A percentile compares a stretch with the other conserved stretches of the same genome.
phyloP scores from a whole-genome alignment of 2,888 invertebrate genomes.

The Hermodice carunculata region DNA sequence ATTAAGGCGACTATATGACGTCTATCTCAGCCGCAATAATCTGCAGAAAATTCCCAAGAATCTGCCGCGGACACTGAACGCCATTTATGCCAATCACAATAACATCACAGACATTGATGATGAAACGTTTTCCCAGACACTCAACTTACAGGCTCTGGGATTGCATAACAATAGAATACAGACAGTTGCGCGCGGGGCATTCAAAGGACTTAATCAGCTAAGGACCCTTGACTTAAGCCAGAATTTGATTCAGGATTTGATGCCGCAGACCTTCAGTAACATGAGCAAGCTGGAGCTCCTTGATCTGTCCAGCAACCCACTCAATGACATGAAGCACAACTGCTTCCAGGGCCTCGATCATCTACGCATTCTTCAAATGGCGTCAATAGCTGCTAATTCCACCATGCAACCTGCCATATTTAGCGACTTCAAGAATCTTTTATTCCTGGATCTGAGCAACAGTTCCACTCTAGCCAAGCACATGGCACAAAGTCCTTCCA shows the following conservation, averaged over 20 bases:
- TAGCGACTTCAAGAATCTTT: constrained; percentile 37
- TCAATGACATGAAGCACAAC: constrained; percentile 26
- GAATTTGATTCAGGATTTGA: constrained; percentile 29
- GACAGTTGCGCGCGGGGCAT: constrained; percentile 26
- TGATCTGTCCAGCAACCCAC: constrained; percentile 46
- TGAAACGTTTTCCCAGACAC: constrained; percentile 21
- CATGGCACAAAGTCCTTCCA: constrained; percentile 19
- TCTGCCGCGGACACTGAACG: constrained; percentile 30
- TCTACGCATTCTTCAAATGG: constrained; percentile 40
- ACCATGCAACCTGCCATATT: constrained; percentile 18
- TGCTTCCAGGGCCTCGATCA: constrained; percentile 35
- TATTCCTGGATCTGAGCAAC: constrained; percentile 47
- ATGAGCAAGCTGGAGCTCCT: constrained; percentile 30
- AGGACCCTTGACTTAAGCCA: constrained; percentile 34
- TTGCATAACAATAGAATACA: constrained; percentile 44
- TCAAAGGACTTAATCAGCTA: constrained; percentile 34
- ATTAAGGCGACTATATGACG: constrained; percentile 84
- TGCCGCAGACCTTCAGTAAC: constrained; percentile 25
- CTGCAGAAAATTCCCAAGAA: constrained; percentile 27
- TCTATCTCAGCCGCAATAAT: constrained; percentile 82
- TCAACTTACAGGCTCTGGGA: constrained; percentile 37
- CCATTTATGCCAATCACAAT: constrained; percentile 38
- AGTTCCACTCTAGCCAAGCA: constrained; percentile 32
- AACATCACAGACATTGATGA: constrained; percentile 26
- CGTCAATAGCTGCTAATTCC: constrained; percentile 26